Conservation (phyloP, 2,113 vertebrate species). For the Naja naja region DNA sequence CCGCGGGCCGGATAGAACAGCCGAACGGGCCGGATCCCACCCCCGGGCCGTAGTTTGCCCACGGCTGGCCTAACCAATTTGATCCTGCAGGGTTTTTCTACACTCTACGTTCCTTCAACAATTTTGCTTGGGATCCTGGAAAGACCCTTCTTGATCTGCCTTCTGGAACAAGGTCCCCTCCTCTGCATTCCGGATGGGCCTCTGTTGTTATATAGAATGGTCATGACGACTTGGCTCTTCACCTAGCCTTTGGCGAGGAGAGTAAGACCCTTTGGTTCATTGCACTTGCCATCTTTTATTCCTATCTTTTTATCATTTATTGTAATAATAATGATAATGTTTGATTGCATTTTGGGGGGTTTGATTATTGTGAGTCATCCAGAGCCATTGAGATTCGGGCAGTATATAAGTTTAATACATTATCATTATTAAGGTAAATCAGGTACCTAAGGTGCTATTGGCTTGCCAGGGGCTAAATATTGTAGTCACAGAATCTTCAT, state of each 20-base stretch:
- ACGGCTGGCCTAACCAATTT: neutral
- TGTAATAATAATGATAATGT: neutral
- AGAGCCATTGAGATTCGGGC: neutral
- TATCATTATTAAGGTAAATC: neutral
- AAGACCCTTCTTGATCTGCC: neutral
- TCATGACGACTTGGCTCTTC: neutral
- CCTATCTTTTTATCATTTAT: neutral
- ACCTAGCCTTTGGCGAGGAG: neutral
- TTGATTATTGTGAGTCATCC: neutral
- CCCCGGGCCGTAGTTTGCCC: no score
- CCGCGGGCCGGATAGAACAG: no score
- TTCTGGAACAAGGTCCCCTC: neutral
- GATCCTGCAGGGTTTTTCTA: neutral
- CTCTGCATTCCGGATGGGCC: neutral
- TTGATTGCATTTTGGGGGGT: neutral
- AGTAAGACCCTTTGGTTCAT: neutral
- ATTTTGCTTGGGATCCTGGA: neutral
- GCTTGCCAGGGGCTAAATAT: neutral
- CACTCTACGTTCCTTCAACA: neutral
- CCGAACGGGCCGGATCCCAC: no score
- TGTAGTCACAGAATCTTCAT: neutral
- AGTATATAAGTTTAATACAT: neutral
- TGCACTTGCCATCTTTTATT: neutral
- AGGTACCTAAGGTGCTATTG: neutral
- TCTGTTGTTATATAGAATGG: neutral